Base-by-base conservation (phyloP, 2,113 vertebrate genomes). In the Spheniscus mendiculus region DNA sequence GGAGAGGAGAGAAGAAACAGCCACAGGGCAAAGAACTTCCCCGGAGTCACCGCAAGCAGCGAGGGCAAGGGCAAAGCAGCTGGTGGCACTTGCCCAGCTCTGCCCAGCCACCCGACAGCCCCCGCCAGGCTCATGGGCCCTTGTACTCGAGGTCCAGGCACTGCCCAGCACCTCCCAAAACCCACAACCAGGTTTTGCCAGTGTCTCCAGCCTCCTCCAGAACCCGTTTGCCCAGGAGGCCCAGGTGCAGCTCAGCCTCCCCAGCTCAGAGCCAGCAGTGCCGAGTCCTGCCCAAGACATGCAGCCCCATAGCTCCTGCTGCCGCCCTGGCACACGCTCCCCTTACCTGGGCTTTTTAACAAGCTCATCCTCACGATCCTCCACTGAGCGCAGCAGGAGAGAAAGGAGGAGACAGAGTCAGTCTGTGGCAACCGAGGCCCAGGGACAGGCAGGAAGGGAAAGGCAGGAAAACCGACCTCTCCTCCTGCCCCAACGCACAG, bases 341-440 rank as follows among this genome's bases (percentile, higher is more conserved):
- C 69, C 98, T 99, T 99, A 99, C 99, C 99, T 99, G 97, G 99
- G 97, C 96, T 98, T 98, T 98, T 99, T 99, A 99, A 99, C 96
- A 97, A 79, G 83, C 90, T 12, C 55, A 58, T 58, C 55, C 7
- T 99, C 99, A 92, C 98, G 99, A 98, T 99, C 99, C 99, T 99
- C 99, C 99, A 99, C 99, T 99, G 96, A 92, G 98, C 1, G 83
- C 93, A 98, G 94, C 95, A 98, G 98, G 97, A 94, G 15, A 91
- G 52, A 96, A 93, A 87, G 26, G 69, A 77, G 78, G 63, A 96
- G 32, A 94, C 30, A 81, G 50, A 26, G 66, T 97, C 87, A 97
- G 83, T 83, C 67, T 59, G 53, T 0, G 5, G 47, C 14, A 23
- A 56, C 36, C 5, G 1, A 67, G 30, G 34, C 15, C 27, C 61